A percentile compares a stretch with the other conserved stretches of the same genome.
Conservation (phyloP, 2,113 vertebrate species). For the Chrysochloris asiatica region DNA sequence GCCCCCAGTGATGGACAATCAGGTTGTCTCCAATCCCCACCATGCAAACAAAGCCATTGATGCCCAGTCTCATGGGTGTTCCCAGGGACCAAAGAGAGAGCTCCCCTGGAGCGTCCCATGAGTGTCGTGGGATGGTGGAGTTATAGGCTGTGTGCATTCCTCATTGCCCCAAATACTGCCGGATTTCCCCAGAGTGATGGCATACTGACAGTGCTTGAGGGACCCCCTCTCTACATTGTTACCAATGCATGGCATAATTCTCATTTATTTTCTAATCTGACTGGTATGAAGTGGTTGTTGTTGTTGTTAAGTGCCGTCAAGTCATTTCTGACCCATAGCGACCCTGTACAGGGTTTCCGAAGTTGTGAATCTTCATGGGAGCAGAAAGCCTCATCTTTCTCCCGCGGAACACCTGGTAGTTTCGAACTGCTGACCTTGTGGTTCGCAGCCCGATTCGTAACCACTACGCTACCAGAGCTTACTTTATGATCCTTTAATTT, state of each 20-base stretch:
- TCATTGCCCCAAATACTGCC: background rate
- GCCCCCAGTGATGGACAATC: rapidly evolving
- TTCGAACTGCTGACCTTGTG: too few relatives aligned
- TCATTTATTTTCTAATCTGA: background rate
- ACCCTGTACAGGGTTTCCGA: too few relatives aligned
- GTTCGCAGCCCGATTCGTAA: too few relatives aligned
- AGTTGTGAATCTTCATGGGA: too few relatives aligned
- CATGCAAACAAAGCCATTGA: background rate
- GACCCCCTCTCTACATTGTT: rapidly evolving
- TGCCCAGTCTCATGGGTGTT: background rate
- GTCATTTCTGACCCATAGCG: too few relatives aligned
- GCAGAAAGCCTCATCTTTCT: too few relatives aligned
- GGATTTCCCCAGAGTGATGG: background rate
- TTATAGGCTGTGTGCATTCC: rapidly evolving
- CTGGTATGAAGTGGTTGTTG: rapidly evolving
- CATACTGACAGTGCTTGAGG: background rate
- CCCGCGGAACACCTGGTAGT: too few relatives aligned
- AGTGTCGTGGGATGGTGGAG: background rate
- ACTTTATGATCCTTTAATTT: too few relatives aligned
- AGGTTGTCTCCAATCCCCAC: rapidly evolving
- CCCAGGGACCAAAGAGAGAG: rapidly evolving
- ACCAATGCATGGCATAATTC: rapidly evolving
- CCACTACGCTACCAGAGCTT: too few relatives aligned
- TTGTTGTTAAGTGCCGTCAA: background rate
- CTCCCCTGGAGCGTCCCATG: background rate